Evolutionary conservation across 2,113 vertebrate genomes (phyloP).

Genomic region (Panthera leo): DNA sequence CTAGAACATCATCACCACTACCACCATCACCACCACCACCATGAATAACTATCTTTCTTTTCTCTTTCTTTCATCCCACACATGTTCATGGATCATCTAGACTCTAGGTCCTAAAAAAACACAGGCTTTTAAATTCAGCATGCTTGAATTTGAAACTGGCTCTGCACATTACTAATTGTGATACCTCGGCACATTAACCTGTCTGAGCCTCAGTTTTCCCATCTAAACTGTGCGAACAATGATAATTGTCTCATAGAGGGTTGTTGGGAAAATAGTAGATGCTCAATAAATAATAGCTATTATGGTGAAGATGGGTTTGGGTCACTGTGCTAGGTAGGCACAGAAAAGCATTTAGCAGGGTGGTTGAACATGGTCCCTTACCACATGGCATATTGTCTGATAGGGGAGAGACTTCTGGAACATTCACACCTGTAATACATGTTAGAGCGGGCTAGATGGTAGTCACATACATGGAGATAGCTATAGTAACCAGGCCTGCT

Average conservation of each 20-base stretch:
- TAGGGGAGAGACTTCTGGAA: neutral
- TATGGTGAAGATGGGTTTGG: slow-evolving; percentile 42
- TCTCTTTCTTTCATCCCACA: neutral
- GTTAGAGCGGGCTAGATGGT: slow-evolving; percentile 11
- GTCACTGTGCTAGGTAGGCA: neutral
- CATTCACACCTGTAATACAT: slow-evolving; percentile 30
- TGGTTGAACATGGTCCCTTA: slow-evolving; percentile 6
- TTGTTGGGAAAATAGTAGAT: slow-evolving; percentile 5
- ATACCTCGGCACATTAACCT: neutral
- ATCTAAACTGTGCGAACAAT: slow-evolving; percentile 18
- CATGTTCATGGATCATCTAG: neutral
- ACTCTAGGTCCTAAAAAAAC: neutral
- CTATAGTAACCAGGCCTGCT: neutral
- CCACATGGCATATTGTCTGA: slow-evolving; percentile 23
- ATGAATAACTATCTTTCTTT: neutral
- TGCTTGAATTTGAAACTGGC: slow-evolving; percentile 29
- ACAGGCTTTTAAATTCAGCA: slow-evolving; percentile 1
- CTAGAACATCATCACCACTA: neutral
- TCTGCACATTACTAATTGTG: neutral
- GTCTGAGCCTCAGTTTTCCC: slow-evolving; percentile 22
- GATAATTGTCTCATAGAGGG: neutral
- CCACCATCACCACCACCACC: neutral
- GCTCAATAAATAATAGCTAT: neutral
- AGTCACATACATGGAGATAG: slow-evolving; percentile 37
- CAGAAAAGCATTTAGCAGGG: slow-evolving; percentile 7